phyloP scores from a whole-genome alignment of 2,888 invertebrate genomes.

The Spodoptera exigua region DNA sequence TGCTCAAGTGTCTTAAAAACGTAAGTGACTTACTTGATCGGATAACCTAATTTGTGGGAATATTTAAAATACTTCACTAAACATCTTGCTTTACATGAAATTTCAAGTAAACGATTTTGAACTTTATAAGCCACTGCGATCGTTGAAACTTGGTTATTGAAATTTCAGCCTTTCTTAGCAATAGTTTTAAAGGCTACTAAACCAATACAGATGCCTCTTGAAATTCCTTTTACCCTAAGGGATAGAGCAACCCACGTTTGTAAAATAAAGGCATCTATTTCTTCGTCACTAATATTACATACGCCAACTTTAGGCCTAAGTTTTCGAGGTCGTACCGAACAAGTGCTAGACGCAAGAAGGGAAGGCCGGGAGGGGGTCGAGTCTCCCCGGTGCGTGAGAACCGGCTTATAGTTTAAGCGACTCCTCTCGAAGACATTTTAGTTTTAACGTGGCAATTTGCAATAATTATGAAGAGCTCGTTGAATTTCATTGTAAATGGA shows the following conservation, averaged over 20 bases:
- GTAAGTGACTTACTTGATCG: no score
- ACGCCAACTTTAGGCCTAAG: slow-evolving; percentile 65
- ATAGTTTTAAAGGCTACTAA: slow-evolving; percentile 26
- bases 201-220: slow-evolving; percentile 10
- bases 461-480: slow-evolving; percentile 36
- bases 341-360: slow-evolving; percentile 77
- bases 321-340: slow-evolving; percentile 80
- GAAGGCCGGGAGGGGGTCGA: slow-evolving; percentile 53
- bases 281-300: slow-evolving; percentile 55
- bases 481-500: slow-evolving; percentile 35
- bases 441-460: slow-evolving; percentile 52
- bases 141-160: slow-evolving; percentile 10
- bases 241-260: slow-evolving; percentile 30
- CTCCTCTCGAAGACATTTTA: slow-evolving; percentile 49
- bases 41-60: no score
- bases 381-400: slow-evolving; percentile 62
- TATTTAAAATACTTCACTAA: neutral
- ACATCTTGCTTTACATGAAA: neutral
- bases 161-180: slow-evolving; percentile 3
- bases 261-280: slow-evolving; percentile 48
- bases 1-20: no score
- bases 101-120: neutral
- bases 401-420: slow-evolving; percentile 63
- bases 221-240: slow-evolving; percentile 33
- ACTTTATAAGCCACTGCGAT: neutral